Percentiles rank a stretch among this genome's conserved stretches.
These are phyloP conservation scores for Tangara arthus DNA, from an alignment of 2,797 vertebrate genomes.

Conservation along the genomic window DNA sequence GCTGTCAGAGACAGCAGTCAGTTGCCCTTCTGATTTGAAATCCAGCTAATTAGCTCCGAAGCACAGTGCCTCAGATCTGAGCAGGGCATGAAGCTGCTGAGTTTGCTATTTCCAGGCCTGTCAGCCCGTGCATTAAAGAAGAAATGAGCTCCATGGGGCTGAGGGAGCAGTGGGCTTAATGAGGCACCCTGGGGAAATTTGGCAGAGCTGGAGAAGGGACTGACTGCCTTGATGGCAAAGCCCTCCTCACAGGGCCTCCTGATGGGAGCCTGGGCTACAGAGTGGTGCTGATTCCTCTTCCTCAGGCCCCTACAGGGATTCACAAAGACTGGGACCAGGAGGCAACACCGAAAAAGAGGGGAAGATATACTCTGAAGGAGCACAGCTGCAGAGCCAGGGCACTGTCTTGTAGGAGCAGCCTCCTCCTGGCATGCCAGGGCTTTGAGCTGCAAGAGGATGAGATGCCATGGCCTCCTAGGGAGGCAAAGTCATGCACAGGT, in stretches of 20 bases:
- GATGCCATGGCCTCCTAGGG: accelerated
- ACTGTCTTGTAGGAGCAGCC: background rate
- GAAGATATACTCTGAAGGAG: background rate
- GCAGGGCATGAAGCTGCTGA: background rate
- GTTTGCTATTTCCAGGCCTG: slow-evolving; percentile 45
- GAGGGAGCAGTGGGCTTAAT: background rate
- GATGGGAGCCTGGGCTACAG: background rate
- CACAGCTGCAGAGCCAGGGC: background rate
- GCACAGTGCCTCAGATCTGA: background rate
- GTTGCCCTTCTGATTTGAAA: slow-evolving; percentile 37
- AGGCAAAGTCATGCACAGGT: background rate
- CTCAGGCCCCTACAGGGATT: accelerated
- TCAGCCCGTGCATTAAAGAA: background rate
- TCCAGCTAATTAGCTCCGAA: slow-evolving; percentile 17
- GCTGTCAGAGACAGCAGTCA: background rate
- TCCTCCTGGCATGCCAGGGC: background rate
- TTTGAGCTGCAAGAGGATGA: background rate
- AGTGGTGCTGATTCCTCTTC: background rate
- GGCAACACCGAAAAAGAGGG: background rate
- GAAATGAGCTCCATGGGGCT: background rate
- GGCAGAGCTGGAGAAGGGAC: background rate
- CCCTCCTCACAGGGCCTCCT: background rate
- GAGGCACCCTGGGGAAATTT: slow-evolving; percentile 21
- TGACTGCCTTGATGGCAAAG: background rate
- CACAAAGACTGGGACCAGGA: background rate